These are phyloP conservation scores for Falcunculus frontatus DNA, from an alignment of 2,113 vertebrate genomes.

Conservation along the genomic window DNA sequence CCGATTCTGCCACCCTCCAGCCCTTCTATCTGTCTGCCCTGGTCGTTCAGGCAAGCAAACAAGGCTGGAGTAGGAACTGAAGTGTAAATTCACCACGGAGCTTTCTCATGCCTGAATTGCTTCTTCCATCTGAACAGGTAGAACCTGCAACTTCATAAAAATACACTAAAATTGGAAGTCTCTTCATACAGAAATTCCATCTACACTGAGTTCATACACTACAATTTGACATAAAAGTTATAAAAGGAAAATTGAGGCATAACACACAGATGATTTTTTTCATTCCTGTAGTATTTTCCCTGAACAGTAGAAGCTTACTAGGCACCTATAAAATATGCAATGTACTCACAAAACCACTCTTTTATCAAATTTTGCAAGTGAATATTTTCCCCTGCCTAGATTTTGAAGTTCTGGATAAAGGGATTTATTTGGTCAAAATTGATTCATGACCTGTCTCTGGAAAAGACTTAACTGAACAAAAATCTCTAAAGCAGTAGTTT, in stretches of 20 bases:
- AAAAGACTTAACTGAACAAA: neutral
- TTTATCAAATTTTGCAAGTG: neutral
- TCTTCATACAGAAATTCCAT: neutral
- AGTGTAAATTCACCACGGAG: constrained; percentile 16
- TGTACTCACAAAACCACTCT: neutral
- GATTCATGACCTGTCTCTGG: neutral
- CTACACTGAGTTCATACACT: neutral
- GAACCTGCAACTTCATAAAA: neutral
- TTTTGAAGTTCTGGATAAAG: neutral
- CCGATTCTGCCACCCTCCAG: neutral
- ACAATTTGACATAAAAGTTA: neutral
- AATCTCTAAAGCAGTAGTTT: neutral
- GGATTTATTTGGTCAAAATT: neutral
- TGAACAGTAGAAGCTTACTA: neutral
- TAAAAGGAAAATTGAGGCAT: neutral
- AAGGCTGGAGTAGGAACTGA: neutral
- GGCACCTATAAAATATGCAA: neutral
- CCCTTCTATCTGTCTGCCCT: neutral
- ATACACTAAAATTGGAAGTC: neutral
- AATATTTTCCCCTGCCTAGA: neutral
- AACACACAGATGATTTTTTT: neutral
- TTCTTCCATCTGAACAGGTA: neutral
- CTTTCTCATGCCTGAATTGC: neutral
- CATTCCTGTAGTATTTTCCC: neutral
- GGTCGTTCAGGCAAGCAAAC: neutral